Conservation (phyloP, 2,888 invertebrate species). For the Reticulitermes lucifugus region DNA sequence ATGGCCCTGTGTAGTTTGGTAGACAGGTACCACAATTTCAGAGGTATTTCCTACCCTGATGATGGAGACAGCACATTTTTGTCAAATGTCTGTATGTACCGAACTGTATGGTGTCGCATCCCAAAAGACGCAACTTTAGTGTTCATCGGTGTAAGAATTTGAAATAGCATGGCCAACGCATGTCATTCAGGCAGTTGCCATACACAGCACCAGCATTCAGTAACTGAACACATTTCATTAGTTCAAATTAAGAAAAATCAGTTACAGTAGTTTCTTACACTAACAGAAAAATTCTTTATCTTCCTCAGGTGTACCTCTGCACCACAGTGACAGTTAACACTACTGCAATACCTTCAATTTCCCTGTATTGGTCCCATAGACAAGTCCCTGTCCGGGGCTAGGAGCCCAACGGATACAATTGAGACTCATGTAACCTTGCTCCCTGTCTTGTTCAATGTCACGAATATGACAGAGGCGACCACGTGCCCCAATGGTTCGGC, state of each 20-base stretch:
- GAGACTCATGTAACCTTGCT: constrained; percentile 76
- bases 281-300: background rate
- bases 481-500: constrained; percentile 50
- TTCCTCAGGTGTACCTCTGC: no score
- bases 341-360: constrained; percentile 75
- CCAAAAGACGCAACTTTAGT: no score
- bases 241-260: constrained; percentile 4
- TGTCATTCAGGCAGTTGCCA: background rate
- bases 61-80: no score
- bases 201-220: background rate
- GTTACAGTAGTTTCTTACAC: background rate
- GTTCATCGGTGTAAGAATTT: no score
- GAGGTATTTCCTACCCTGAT: no score
- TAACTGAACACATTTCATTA: constrained; percentile 1
- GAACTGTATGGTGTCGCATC: no score
- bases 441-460: constrained; percentile 74
- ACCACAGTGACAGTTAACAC: background rate
- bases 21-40: no score
- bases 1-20: no score
- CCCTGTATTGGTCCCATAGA: constrained; percentile 88
- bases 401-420: constrained; percentile 90
- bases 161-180: no score
- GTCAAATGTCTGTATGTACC: no score
- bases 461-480: constrained; percentile 63
- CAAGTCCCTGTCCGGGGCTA: constrained; percentile 83